phyloP scores from a whole-genome alignment of 2,113 vertebrate genomes.

The Gallinago media region DNA sequence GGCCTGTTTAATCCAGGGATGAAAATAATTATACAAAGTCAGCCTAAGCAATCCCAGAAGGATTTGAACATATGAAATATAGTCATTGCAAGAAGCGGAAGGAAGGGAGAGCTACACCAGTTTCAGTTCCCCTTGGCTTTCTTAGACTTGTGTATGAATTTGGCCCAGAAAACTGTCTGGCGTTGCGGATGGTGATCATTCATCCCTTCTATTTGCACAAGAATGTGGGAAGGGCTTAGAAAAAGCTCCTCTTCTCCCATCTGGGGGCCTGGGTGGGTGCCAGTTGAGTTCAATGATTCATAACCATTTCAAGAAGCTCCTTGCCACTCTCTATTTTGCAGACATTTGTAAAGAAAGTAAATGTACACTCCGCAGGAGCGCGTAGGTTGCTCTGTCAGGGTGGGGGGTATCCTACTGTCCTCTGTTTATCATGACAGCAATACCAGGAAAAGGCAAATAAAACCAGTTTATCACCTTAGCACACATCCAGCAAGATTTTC shows the following conservation, averaged over 20 bases:
- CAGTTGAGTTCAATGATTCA: slow-evolving; percentile 53
- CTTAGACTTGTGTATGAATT: slow-evolving; percentile 22
- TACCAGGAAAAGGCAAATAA: neutral
- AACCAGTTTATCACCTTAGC: neutral
- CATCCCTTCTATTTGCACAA: slow-evolving; percentile 59
- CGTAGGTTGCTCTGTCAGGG: neutral
- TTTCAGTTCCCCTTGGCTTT: slow-evolving; percentile 31
- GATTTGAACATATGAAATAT: slow-evolving; percentile 27
- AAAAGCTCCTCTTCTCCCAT: slow-evolving; percentile 46
- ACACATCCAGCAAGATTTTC: neutral
- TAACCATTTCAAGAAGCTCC: slow-evolving; percentile 50
- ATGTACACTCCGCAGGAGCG: neutral
- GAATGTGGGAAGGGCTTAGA: slow-evolving; percentile 59
- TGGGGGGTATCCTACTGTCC: neutral
- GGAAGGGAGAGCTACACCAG: slow-evolving; percentile 47
- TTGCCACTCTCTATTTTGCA: slow-evolving; percentile 14
- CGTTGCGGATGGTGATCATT: slow-evolving; percentile 37
- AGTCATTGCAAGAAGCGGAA: neutral
- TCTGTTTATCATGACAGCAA: neutral
- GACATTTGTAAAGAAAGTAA: neutral
- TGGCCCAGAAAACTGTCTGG: slow-evolving; percentile 62
- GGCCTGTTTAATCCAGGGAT: slow-evolving; percentile 55
- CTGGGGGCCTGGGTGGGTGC: slow-evolving; percentile 48
- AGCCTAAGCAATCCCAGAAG: slow-evolving; percentile 50
- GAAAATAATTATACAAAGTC: slow-evolving; percentile 61